Percentiles rank a stretch among this genome's conserved stretches.
Evolutionary conservation across 2,113 vertebrate genomes (phyloP).

Genomic region (Cercopithecus mona): DNA sequence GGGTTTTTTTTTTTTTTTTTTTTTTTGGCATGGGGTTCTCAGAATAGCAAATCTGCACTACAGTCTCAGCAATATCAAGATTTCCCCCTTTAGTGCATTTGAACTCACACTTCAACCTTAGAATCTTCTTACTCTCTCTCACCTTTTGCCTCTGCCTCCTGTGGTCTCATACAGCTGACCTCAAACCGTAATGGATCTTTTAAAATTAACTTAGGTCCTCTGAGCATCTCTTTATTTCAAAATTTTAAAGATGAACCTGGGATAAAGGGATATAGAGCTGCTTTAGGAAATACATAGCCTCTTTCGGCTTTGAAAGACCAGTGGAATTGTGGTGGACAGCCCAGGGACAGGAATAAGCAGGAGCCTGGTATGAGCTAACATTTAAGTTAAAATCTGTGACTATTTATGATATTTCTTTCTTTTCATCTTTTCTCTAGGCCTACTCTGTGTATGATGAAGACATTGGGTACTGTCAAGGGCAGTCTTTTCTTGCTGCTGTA

Average conservation of each 20-base stretch:
- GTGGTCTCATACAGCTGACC: neutral
- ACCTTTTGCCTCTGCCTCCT: neutral
- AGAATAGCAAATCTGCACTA: neutral
- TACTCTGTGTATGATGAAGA: slow-evolving; percentile 99
- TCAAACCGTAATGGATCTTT: neutral
- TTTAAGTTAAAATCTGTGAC: neutral
- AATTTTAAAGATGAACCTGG: neutral
- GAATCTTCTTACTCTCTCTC: neutral
- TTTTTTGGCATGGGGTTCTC: neutral
- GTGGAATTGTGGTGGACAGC: neutral
- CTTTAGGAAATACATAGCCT: neutral
- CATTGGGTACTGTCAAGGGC: slow-evolving; percentile 99
- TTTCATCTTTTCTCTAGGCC: slow-evolving; percentile 85
- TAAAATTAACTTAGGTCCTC: neutral
- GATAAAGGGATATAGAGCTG: neutral
- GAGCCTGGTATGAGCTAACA: neutral
- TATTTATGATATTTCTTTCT: slow-evolving; percentile 14
- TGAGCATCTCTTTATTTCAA: neutral
- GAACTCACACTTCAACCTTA: neutral
- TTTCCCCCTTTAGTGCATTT: neutral
- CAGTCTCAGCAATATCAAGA: neutral
- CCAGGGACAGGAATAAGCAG: neutral
- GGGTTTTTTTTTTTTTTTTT: neutral
- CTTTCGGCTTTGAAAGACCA: neutral
- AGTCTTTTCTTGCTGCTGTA: slow-evolving; percentile 98